Evolutionary conservation across 53 echinoderm and acorn worm genomes (phyloP).

Genomic region (Zoroaster sp.): DNA sequence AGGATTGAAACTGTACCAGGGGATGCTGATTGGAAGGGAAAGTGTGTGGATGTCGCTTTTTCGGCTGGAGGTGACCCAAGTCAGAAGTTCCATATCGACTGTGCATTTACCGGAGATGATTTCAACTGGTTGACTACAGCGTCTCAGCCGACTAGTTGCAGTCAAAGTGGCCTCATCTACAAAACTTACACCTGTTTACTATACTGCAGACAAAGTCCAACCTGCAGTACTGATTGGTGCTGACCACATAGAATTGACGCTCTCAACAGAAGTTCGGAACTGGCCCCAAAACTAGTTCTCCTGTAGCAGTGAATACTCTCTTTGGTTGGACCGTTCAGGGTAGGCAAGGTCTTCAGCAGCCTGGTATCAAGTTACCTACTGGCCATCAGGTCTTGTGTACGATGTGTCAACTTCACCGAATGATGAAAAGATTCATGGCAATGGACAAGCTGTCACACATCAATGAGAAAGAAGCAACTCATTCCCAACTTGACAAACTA

Average conservation of each 20-base stretch:
- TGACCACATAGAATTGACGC: slow-evolving; percentile 29
- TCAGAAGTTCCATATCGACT: slow-evolving; percentile 25
- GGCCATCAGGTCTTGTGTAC: slow-evolving; percentile 19
- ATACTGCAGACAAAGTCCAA: slow-evolving; percentile 26
- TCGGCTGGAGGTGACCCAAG: background rate
- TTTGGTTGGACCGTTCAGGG: slow-evolving; percentile 53
- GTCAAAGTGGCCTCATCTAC: slow-evolving; percentile 21
- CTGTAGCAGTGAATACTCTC: slow-evolving; percentile 36
- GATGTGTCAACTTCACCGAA: background rate
- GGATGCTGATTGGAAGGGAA: slow-evolving; percentile 17
- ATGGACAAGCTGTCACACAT: background rate
- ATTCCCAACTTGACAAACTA: too few species aligned
- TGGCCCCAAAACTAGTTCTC: slow-evolving; percentile 15
- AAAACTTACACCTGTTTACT: slow-evolving; percentile 5
- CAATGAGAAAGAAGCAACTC: slow-evolving; percentile 7
- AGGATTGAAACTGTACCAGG: slow-evolving; percentile 8
- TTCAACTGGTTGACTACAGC: background rate
- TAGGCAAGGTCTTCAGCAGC: slow-evolving; percentile 31
- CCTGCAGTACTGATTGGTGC: slow-evolving; percentile 30
- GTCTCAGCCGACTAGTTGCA: slow-evolving; percentile 5
- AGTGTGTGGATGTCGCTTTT: slow-evolving; percentile 11
- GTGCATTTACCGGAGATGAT: slow-evolving; percentile 3
- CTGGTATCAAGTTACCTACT: slow-evolving; percentile 6
- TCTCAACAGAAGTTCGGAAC: slow-evolving; percentile 8
- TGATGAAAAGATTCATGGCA: slow-evolving; percentile 34